Evolutionary conservation across 1,140 invertebrate species (phyloP), one percentile per base, ranked within the genome.

Genomic region (Wiebesia pumilae): DNA sequence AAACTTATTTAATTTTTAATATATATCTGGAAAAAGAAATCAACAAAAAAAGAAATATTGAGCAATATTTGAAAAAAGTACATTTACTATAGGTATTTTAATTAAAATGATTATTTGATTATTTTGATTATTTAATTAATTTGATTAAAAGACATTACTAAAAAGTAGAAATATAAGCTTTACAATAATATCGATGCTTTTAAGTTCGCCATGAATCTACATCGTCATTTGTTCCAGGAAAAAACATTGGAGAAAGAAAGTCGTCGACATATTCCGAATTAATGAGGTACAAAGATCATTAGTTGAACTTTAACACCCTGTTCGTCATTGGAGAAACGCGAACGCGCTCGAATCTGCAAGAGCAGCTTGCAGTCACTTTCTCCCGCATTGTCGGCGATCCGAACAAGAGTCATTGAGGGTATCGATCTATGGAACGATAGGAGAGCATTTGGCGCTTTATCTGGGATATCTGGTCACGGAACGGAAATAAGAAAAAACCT

Each of bases 401-500:
- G 27, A 43, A 58, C 9, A 30, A 67, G 79, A 81, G 33, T 84
- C 54, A 84, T 84, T 65, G 27, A 75, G 69, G 38, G 71, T 84
- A 84, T 84, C 54, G 71, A 84, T 65, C 71, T 77, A 51, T 40
- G 16, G 77, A 84, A 84, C 71, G 69, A 75, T 83, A 83, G 69
- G 54, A 73, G 71, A 84, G 71, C 71, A 84, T 77, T 84, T 77
- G 82, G 54, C 38, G 51, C 2, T 83, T 83, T 84, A 84, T 84
- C 54, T 71, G 54, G 67, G 35, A 84, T 84, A 84, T 77, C 35
- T 84, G 51, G 62, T 43, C 58, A 30, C 14, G n/a, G 24, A 16
- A 62, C 21, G 33, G 3, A 62, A 78, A 40, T 7, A 67, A 71
- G 35, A 71, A 38, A 9, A 33, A 67, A 67, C 9, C 21, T 81